Percentiles rank a stretch among this genome's conserved stretches.
Conservation (phyloP, 2,888 invertebrate genomes). For the Epsilonema sp. region DNA sequence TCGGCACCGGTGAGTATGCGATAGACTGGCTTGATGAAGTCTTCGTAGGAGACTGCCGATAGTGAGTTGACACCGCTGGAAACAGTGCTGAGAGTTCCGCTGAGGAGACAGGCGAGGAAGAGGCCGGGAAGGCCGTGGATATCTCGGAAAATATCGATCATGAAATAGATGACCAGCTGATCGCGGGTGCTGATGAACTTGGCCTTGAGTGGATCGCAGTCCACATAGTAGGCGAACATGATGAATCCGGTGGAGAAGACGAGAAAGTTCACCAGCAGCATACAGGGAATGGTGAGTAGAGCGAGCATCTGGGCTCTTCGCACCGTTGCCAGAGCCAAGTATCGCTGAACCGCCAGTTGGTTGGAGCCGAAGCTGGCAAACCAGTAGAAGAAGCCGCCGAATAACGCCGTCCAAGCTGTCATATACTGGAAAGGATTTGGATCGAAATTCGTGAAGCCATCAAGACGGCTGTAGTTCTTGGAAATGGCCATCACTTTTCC, state of each 20-base stretch:
- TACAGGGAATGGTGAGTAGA: conserved; percentile 5
- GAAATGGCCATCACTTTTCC: conserved; percentile 23
- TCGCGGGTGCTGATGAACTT: conserved; percentile 12
- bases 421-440: conserved; percentile 23
- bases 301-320: background rate
- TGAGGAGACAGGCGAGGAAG: conserved; percentile 11
- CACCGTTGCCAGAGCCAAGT: conserved; percentile 5
- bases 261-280: conserved; percentile 13
- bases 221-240: conserved; percentile 19
- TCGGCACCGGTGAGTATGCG: background rate
- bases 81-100: conserved; percentile 9
- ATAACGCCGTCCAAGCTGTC: conserved; percentile 25
- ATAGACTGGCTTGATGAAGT: background rate
- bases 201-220: conserved; percentile 20
- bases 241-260: conserved; percentile 18
- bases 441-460: conserved; percentile 23
- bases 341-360: conserved; percentile 7
- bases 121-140: conserved; percentile 8
- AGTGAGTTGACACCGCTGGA: conserved; percentile 11
- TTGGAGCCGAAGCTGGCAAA: conserved; percentile 11
- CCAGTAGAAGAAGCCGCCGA: conserved; percentile 27
- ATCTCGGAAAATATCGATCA: conserved; percentile 2
- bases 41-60: conserved; percentile 7
- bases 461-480: conserved; percentile 20
- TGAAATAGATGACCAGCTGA: conserved; percentile 9